Base-by-base conservation (phyloP, 2,797 vertebrate species). In the Garrulus glandarius region DNA sequence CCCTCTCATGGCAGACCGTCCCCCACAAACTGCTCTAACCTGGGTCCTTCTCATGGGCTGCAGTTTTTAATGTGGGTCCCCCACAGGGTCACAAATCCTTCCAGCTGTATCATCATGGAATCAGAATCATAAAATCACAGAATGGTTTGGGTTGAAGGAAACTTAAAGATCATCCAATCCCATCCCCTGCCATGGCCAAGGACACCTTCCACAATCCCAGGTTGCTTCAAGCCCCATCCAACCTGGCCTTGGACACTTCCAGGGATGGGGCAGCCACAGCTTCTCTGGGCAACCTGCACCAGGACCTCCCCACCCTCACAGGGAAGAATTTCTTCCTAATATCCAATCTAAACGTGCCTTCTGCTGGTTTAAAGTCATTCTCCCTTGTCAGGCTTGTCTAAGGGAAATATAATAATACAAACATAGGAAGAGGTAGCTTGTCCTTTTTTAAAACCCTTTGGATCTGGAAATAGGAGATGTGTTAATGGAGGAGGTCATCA, bases 101-200 rank as follows among this genome's bases (percentile, higher is more conserved):
- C 6, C n/a, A 49, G 29, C 8, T 46, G 24, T 5, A 10, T 17
- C 63, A 24, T 11, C 39, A 34, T 15, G 39, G 39, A 76, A 53
- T 34, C 47, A 39, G 20, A 24, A 61, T 10, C 11, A 39, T 5
- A 9, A 46, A 60, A 53, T 39, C n/a, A 53, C 39, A 46, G n/a
- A 46, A 24, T 9, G 9, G 19, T n/a, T 60, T 76, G 53, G 19
- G n/a, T 29, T n/a, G 29, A 52, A 47, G 11, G 4, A 2, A 21
- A 15, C 7, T 29, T 39, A 5, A 76, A 52, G 7, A 9, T 59
- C 18, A 44, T 13, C 53, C 4, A 1, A 1, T 46, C n/a, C 46
- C 61, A 44, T 2, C 0, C 0, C 15, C 53, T 68, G n/a, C 4
- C 29, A 16, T n/a, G 71, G 11, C 2, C 23, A 52, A 39, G 39